Base-by-base conservation (phyloP, 2,888 invertebrate species). In the Amphipyra tragopoginis region DNA sequence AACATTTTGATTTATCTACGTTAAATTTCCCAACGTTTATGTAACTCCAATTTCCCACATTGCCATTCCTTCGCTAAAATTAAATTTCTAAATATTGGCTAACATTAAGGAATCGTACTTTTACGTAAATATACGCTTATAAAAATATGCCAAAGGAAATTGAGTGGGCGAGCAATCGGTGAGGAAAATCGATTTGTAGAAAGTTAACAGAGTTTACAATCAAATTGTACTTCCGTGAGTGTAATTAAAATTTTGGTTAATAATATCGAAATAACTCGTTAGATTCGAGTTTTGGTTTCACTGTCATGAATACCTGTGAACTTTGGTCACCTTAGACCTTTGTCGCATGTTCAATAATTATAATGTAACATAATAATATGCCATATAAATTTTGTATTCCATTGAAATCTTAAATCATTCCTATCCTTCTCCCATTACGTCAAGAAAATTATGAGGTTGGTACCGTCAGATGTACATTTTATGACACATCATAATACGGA, bases 141-240 rank as follows among this genome's bases (percentile, higher is more conserved):
- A 55, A 53, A 54, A 62, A 36, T 34, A 64, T 57, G 26, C 33
- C 44, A 62, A 52, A 50, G 45, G 49, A 57, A 75, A 72, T 64
- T 54, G 72, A 59, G 55, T 61, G 51, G 61, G 64, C 58, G 68
- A 61, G 61, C 56, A 68, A 75, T 72, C 64, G 64, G 72, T 65
- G 50, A 64, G 54, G 48, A 68, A 74, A 72, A 59, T 75, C 39
- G 36, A 62, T 26, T 58, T 49, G 55, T 48, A 58, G 29, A 50
- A 55, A 58, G 63, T 60, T 63, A 58, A 71, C 59, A 21, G 48
- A 58, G 33, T 71, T 71, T 45, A 53, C 48, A 49, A 26, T 49
- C 8, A 56, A 64, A 64, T 64, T 68, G 55, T 60, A 60, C 55
- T 59, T 54, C 33, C 45, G n/a, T 52, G 34, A 65, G 14, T 21